A percentile compares a stretch with the other conserved stretches of the same genome.
phyloP scores from a whole-genome alignment of 2,888 invertebrate genomes.

The Polymixis flavicincta region DNA sequence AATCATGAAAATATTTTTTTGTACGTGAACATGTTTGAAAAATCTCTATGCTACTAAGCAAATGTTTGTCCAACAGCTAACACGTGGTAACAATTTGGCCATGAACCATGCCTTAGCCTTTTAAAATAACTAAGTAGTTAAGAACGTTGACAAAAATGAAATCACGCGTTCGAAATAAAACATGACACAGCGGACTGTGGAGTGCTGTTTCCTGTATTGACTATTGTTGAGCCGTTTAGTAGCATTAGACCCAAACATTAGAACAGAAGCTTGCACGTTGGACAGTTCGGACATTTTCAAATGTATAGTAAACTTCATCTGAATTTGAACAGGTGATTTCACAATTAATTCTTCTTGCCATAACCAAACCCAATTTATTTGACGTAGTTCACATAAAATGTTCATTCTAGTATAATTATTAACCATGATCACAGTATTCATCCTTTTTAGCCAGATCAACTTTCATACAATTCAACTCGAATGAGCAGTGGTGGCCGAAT shows the following conservation, averaged over 20 bases:
- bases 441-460: background rate
- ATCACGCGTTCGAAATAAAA: slow-evolving; percentile 30
- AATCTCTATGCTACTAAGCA: background rate
- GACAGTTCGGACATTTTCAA: background rate
- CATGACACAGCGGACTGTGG: slow-evolving; percentile 3
- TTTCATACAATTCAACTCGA: background rate
- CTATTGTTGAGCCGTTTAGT: background rate
- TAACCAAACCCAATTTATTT: too few relatives aligned
- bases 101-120: slow-evolving; percentile 26
- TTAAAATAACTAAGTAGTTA: slow-evolving; percentile 22
- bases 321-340: background rate
- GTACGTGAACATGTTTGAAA: background rate
- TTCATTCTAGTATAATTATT: background rate
- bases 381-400: too few relatives aligned
- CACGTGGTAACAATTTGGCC: slow-evolving; percentile 15
- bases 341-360: too few relatives aligned
- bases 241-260: background rate
- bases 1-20: background rate
- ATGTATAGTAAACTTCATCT: background rate
- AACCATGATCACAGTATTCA: background rate
- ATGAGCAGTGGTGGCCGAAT: too few relatives aligned
- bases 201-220: background rate
- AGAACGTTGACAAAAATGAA: slow-evolving; percentile 26
- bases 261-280: background rate
- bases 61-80: background rate